Conservation (phyloP, 2,113 vertebrate species). For the Hippoglossus stenolepis region DNA sequence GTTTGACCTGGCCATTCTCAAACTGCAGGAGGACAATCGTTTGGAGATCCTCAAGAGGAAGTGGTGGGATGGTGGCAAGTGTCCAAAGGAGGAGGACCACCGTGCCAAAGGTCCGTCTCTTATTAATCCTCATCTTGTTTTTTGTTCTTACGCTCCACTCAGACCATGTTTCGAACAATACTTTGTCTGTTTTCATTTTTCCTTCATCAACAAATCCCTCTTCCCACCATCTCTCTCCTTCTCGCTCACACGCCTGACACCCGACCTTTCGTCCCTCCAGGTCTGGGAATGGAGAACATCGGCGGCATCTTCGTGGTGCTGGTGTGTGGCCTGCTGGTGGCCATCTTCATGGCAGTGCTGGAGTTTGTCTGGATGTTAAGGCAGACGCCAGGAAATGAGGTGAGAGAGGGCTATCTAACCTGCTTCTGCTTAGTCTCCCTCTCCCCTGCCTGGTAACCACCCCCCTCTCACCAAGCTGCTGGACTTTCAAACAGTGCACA, state of each 20-base stretch:
- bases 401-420: constrained; percentile 84
- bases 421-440: constrained; percentile 82
- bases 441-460: constrained; percentile 58
- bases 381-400: constrained; percentile 92
- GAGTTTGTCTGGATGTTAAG: constrained; percentile 98
- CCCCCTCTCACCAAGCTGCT: constrained; percentile 11
- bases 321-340: constrained; percentile 97
- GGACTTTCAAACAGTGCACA: constrained; percentile 44
- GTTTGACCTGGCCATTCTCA: constrained; percentile 98
- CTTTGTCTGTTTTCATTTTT: neutral
- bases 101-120: constrained; percentile 90
- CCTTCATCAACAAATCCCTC: neutral
- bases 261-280: constrained; percentile 67
- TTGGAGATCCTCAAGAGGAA: constrained; percentile 96
- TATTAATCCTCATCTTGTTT: constrained; percentile 7
- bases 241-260: neutral
- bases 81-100: constrained; percentile 97
- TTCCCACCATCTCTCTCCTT: neutral
- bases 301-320: constrained; percentile 99
- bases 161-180: neutral
- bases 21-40: constrained; percentile 97
- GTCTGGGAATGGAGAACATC: constrained; percentile 98
- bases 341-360: constrained; percentile 98
- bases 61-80: constrained; percentile 99
- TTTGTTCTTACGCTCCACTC: neutral